A percentile compares a stretch with the other conserved stretches of the same genome.
phyloP scores from a whole-genome alignment of 2,113 vertebrate species.

The Muscicapa adusta region DNA sequence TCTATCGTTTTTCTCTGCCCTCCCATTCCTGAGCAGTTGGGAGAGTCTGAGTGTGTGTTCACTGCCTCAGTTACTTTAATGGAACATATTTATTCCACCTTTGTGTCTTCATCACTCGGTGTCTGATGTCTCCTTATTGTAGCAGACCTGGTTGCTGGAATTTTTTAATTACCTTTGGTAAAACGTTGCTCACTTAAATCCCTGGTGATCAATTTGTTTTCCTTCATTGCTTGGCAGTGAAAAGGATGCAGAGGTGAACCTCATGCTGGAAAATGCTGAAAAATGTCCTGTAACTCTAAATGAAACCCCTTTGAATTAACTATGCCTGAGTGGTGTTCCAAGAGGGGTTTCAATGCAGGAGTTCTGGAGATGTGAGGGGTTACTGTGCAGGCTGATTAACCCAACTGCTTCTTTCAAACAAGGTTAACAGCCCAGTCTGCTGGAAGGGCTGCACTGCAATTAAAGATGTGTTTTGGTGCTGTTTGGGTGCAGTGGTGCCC shows the following conservation, averaged over 20 bases:
- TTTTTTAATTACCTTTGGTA: background rate
- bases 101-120: background rate
- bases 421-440: background rate
- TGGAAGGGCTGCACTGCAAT: background rate
- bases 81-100: background rate
- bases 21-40: background rate
- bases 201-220: background rate
- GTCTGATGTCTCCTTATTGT: background rate
- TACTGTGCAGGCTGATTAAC: background rate
- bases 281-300: background rate
- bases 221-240: background rate
- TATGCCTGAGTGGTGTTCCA: background rate
- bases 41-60: background rate
- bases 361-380: background rate
- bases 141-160: background rate
- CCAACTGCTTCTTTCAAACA: background rate
- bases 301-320: background rate
- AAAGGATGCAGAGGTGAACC: background rate
- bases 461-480: background rate
- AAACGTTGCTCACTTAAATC: background rate
- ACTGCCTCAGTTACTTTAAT: background rate
- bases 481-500: background rate
- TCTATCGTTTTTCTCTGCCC: background rate
- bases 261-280: background rate
- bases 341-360: background rate